Evolutionary conservation across 2,113 vertebrate genomes (phyloP), one percentile per base, ranked within the genome.

Genomic region (Aix galericulata): DNA sequence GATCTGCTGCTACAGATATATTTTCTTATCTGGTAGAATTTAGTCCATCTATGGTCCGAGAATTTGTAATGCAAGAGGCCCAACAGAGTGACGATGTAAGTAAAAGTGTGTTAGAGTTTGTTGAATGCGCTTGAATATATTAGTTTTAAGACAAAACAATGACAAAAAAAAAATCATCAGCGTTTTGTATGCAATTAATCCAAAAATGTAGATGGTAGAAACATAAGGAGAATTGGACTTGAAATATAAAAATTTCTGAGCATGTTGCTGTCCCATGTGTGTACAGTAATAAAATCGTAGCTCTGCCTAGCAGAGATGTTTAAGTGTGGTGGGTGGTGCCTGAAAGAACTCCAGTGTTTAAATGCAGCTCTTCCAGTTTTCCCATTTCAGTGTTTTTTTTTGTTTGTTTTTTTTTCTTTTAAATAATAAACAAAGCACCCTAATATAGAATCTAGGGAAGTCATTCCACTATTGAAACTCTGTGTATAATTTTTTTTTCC

Each of bases 21-120:
- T 99, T 99, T 98, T 99, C 99, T 87, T 99, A 99, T 97, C 98
- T 99, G 96, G 99, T 99, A 98, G 99, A 99, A 96, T 99, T 99
- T 98, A 99, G 99, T 97, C 99, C 99, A 94, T 99, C 99, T 86
- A 99, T 99, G 99, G 99, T 99, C 86, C 97, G 99, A 80, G 99
- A 99, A 97, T 99, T 99, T 98, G 99, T 99, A 91, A 99, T 99
- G 99, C 99, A 99, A 97, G 99, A 99, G 94, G 99, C 99, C 25
- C 99, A 99, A 90, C 99, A 99, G 97, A 99, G 99, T 15, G 99
- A 99, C 13, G 99, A 99, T 56, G 99, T 99, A 98, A 99, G 99
- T 98, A 79, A 40, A 50, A 31, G 46, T 74, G 8, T 1, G 76
- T 8, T 52, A 50, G 32, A 79, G 62, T 53, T 74, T 15, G 14